These are phyloP conservation scores for Heliocidaris tuberculata DNA, from an alignment of 35 echinoderm and acorn worm genomes.

Conservation along the genomic window DNA sequence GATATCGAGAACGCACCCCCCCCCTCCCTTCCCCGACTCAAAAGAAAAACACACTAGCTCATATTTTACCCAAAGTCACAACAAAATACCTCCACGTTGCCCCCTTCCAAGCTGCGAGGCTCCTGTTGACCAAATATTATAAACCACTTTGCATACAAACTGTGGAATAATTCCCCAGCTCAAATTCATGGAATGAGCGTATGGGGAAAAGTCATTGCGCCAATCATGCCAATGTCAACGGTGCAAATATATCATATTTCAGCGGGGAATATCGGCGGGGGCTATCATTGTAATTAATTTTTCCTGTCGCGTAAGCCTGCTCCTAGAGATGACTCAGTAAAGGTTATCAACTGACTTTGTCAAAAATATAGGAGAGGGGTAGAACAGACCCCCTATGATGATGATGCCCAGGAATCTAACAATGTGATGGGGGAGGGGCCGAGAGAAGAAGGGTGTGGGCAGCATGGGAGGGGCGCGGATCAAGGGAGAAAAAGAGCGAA, in stretches of 20 bases:
- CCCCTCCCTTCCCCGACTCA: not conserved
- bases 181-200: not conserved
- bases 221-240: not conserved
- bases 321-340: not conserved
- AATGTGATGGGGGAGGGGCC: not conserved
- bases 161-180: not conserved
- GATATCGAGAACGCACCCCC: not conserved
- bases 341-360: slow-evolving; percentile 2
- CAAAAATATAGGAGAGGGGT: not conserved
- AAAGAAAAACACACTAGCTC: not conserved
- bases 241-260: slow-evolving; percentile 36
- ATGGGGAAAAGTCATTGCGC: not conserved
- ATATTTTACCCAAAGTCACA: too few species aligned
- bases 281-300: slow-evolving; percentile 32
- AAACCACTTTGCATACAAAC: too few species aligned
- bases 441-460: not conserved
- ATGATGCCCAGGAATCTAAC: not conserved
- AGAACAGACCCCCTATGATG: not conserved
- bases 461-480: too few species aligned
- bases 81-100: too few species aligned
- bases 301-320: slow-evolving; percentile 15
- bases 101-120: too few species aligned
- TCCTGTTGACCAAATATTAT: too few species aligned
- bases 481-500: too few species aligned
- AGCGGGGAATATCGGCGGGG: not conserved